Conservation (phyloP, 2,888 invertebrate genomes). For the Taenaris catops region DNA sequence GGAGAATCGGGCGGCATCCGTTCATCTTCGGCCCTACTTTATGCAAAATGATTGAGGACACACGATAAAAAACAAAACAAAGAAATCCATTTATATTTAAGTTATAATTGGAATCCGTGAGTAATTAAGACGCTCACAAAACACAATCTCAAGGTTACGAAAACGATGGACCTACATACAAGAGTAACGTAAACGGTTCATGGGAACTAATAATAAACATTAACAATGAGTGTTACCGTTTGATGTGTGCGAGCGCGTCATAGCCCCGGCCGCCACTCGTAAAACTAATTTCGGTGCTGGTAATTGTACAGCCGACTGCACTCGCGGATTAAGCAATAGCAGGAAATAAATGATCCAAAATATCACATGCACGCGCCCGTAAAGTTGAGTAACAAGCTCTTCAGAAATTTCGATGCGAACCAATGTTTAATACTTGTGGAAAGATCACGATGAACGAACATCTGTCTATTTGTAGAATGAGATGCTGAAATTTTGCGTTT, state of each 20-base stretch:
- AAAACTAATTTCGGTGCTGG: constrained; percentile 66
- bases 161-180: constrained; percentile 48
- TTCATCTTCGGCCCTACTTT: too few relatives aligned
- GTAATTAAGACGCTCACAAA: constrained; percentile 33
- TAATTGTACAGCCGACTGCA: constrained; percentile 43
- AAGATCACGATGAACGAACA: too few relatives aligned
- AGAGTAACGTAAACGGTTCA: constrained; percentile 53
- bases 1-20: too few relatives aligned
- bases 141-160: constrained; percentile 47
- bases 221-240: constrained; percentile 65
- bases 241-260: constrained; percentile 64
- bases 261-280: constrained; percentile 55
- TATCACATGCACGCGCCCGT: constrained; percentile 20
- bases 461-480: too few relatives aligned
- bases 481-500: too few relatives aligned
- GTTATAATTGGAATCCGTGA: too few relatives aligned
- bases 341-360: constrained; percentile 27
- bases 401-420: background rate
- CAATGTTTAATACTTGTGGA: too few relatives aligned
- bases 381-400: constrained; percentile 11
- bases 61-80: too few relatives aligned
- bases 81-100: too few relatives aligned
- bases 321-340: constrained; percentile 37
- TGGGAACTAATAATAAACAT: constrained; percentile 70
- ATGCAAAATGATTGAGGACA: too few relatives aligned